These are phyloP conservation scores for Acleris holmiana DNA, from an alignment of 2,888 invertebrate genomes.

Conservation along the genomic window DNA sequence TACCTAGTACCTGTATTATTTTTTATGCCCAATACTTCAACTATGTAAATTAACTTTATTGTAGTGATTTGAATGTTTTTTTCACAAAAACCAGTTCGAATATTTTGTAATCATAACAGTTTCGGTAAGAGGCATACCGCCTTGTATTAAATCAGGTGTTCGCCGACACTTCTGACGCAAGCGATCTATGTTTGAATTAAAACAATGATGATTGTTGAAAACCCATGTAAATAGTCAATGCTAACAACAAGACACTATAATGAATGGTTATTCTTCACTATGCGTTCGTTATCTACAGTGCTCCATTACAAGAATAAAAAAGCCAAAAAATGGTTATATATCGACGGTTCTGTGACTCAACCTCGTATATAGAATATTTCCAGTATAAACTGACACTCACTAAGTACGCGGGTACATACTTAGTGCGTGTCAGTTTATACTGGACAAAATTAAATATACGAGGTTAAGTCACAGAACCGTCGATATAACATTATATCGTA, in stretches of 20 bases:
- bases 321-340: too few relatives aligned
- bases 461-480: too few relatives aligned
- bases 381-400: too few relatives aligned
- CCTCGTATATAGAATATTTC: too few relatives aligned
- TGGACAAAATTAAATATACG: too few relatives aligned
- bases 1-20: too few relatives aligned
- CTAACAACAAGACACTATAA: conserved; percentile 28
- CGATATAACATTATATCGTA: too few relatives aligned
- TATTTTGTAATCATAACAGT: conserved; percentile 9
- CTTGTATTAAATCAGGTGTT: conserved; percentile 57
- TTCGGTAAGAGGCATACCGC: background rate
- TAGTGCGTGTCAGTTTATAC: too few relatives aligned
- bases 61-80: background rate
- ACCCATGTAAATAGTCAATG: conserved; percentile 29
- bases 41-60: too few relatives aligned
- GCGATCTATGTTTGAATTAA: conserved; percentile 49
- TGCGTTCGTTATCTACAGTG: background rate
- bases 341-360: too few relatives aligned
- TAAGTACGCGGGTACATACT: too few relatives aligned
- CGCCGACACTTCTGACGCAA: conserved; percentile 51
- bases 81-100: background rate
- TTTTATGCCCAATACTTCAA: too few relatives aligned
- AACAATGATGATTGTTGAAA: conserved; percentile 45
- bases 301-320: background rate
- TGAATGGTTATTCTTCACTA: conserved; percentile 17